Percentiles rank a stretch among this genome's conserved stretches.
phyloP scores from a whole-genome alignment of 2,113 vertebrate species.

The Scartelaos histophorus region DNA sequence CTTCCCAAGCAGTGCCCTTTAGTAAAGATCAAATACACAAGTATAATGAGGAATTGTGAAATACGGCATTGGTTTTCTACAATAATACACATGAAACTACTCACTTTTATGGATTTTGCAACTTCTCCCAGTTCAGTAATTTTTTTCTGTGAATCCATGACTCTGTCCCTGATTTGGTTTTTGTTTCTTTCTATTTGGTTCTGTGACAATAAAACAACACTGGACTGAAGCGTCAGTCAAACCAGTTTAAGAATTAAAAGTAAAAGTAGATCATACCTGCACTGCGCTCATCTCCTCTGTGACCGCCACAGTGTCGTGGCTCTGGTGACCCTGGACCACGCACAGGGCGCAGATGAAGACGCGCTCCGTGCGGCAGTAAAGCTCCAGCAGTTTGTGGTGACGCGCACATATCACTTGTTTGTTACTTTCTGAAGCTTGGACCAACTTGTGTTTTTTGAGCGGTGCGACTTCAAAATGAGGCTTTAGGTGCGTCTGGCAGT shows the following conservation, averaged over 20 bases:
- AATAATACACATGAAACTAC: background rate
- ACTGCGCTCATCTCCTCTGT: slow-evolving; percentile 15
- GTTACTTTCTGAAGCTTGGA: slow-evolving; percentile 24
- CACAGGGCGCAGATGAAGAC: slow-evolving; percentile 49
- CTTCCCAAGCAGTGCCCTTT: slow-evolving; percentile 45
- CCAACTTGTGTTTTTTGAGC: slow-evolving; percentile 44
- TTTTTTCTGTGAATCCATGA: slow-evolving; percentile 8
- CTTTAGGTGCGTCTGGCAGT: slow-evolving; percentile 44
- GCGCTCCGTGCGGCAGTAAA: slow-evolving; percentile 47
- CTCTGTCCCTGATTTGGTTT: slow-evolving; percentile 10
- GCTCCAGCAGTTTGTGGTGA: slow-evolving; percentile 48
- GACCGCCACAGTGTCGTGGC: slow-evolving; percentile 37
- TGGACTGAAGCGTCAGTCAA: background rate
- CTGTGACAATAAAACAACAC: slow-evolving; percentile 27
- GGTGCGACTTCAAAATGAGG: slow-evolving; percentile 40
- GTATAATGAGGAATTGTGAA: background rate
- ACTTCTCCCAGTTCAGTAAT: slow-evolving; percentile 25
- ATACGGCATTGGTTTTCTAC: background rate
- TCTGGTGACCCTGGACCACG: slow-evolving; percentile 36
- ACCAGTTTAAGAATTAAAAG: background rate
- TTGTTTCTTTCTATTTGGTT: slow-evolving; percentile 10
- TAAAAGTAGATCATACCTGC: slow-evolving; percentile 25
- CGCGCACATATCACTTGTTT: slow-evolving; percentile 38
- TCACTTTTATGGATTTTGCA: slow-evolving; percentile 32
- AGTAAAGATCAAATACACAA: background rate